phyloP scores from a whole-genome alignment of 2,888 invertebrate genomes.

The Nemurella pictetii region DNA sequence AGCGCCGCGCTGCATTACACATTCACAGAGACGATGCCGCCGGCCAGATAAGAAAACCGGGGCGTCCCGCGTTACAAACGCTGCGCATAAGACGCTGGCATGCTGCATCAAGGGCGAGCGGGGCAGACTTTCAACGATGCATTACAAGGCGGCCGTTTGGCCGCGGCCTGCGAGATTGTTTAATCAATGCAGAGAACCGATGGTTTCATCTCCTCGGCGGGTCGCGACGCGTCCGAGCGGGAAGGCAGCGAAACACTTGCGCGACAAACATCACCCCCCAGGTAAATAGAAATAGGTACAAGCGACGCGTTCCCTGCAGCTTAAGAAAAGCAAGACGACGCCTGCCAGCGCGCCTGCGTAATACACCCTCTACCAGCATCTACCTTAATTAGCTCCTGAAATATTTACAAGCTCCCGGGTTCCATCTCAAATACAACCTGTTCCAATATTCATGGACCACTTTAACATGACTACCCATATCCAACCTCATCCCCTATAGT shows the following conservation, averaged over 20 bases:
- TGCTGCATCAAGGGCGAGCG: no score
- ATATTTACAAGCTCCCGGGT: slow-evolving; percentile 38
- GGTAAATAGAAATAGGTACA: background rate
- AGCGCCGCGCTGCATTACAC: background rate
- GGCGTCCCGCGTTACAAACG: no score
- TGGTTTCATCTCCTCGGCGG: background rate
- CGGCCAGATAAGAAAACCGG: background rate
- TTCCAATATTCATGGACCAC: slow-evolving; percentile 35
- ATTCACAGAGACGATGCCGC: background rate
- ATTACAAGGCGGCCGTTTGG: background rate
- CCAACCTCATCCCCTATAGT: slow-evolving; percentile 27
- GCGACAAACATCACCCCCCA: background rate
- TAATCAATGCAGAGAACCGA: background rate
- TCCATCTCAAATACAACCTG: slow-evolving; percentile 32
- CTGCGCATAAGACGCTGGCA: no score
- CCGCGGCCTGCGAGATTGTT: background rate
- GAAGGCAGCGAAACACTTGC: background rate
- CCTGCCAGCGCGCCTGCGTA: slow-evolving; percentile 4
- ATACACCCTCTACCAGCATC: slow-evolving; percentile 24
- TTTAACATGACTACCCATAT: slow-evolving; percentile 25
- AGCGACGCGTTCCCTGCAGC: slow-evolving; percentile 15
- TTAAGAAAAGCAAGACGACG: slow-evolving; percentile 15
- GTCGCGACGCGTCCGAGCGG: background rate
- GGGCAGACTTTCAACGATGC: no score
- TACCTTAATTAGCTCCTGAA: slow-evolving; percentile 42